A percentile compares a stretch with the other conserved stretches of the same genome.
Evolutionary conservation across 1,140 invertebrate species (phyloP).

Genomic region (Orchesella cincta): DNA sequence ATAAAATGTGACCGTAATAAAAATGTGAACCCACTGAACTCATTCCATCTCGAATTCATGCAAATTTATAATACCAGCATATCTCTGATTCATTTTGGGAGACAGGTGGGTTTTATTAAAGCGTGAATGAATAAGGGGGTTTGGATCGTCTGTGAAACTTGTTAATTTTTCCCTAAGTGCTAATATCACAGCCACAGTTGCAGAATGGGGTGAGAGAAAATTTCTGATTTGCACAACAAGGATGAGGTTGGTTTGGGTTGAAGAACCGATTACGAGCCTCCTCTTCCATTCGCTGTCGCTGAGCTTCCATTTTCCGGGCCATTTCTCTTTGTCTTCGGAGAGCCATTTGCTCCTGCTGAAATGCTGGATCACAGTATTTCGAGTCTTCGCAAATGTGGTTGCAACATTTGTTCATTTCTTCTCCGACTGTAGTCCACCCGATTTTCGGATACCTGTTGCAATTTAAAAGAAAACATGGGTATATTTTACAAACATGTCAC

Average conservation of each 20-base stretch:
- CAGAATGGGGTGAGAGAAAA: slow-evolving; percentile 24
- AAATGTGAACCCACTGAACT: no score
- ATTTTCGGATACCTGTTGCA: slow-evolving; percentile 10
- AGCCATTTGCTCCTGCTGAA: neutral
- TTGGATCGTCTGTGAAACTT: no score
- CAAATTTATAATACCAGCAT: no score
- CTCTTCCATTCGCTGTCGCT: neutral
- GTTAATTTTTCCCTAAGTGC: neutral
- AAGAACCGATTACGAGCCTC: neutral
- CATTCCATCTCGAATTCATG: no score
- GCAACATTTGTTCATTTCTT: neutral
- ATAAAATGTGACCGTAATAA: no score
- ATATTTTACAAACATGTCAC: neutral
- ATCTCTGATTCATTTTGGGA: no score
- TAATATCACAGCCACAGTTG: slow-evolving; percentile 18
- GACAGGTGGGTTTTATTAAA: no score
- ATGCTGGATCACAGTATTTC: neutral
- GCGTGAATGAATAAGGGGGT: no score
- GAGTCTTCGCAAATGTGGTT: neutral
- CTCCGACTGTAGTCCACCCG: slow-evolving; percentile 24
- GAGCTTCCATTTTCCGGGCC: neutral
- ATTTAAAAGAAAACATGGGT: neutral
- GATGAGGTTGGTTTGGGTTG: slow-evolving; percentile 23
- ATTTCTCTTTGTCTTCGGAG: neutral
- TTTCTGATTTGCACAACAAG: slow-evolving; percentile 24